Evolutionary conservation across 64 coral and sea anemone species (phyloP), one percentile per base, ranked within the genome.

Genomic region (Pachyseris speciosa): DNA sequence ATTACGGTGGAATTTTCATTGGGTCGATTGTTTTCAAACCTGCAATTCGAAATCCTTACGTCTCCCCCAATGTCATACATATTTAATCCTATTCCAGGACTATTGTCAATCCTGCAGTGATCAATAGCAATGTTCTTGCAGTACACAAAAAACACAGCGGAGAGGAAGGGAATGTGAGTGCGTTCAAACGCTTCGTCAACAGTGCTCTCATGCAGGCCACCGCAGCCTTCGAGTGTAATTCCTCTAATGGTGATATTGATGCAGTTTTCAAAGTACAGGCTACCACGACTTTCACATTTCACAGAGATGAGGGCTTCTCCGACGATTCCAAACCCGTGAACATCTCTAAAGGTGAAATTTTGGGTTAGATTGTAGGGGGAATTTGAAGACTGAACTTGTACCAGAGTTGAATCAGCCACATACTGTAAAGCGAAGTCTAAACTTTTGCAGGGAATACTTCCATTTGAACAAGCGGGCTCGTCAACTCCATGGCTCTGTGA

Each of bases 51-150:
- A 45, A 93, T 87, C 22, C 24, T 67, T 9, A 93, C 91, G n/a
- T 69, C 44, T 39, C 91, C 91, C 4, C 83, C 60, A 0, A 87
- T 73, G 68, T 93, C 91, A 80, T 93, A 93, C 61, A 93, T 39
- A 41, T 36, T 42, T 16, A 93, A 38, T 6, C 91, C 91, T n/a
- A 87, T 87, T 11, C 91, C 91, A 59, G 72, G 83, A 64, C 86
- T 89, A 22, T 78, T 6, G 48, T 22, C 42, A 13, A 89, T 66
- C 22, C 27, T 64, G 51, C 49, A 75, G 29, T 78, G 55, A 26
- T 63, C 36, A 19, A 89, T 64, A 13, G 58, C n/a, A 9, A 89
- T 36, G 25, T 89, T 39, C 51, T 64, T 75, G 17, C 71, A 74
- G 29, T 77, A 42, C 27, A 39, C 37, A 7, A 89, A 40, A 41